A percentile compares a stretch with the other conserved stretches of the same genome.
Conservation (phyloP, 2,113 vertebrate genomes). For the Epinephelus lanceolatus region DNA sequence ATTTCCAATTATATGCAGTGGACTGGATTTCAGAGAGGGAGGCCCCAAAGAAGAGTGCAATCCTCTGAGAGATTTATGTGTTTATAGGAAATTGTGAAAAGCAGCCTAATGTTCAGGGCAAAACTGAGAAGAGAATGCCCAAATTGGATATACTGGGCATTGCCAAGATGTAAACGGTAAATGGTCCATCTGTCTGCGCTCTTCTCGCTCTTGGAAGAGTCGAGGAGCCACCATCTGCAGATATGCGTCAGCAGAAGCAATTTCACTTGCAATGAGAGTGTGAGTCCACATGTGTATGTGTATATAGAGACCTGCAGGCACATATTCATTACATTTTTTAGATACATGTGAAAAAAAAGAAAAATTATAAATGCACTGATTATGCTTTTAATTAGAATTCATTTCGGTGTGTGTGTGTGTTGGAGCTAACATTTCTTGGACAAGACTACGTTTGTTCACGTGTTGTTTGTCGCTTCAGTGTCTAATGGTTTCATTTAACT, state of each 20-base stretch:
- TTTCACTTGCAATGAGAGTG: slow-evolving; percentile 11
- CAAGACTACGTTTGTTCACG: neutral
- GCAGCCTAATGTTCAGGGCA: slow-evolving; percentile 48
- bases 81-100: slow-evolving; percentile 64
- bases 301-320: neutral
- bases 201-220: slow-evolving; percentile 47
- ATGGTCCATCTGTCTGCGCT: slow-evolving; percentile 76
- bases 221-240: slow-evolving; percentile 69
- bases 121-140: slow-evolving; percentile 56
- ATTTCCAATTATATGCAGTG: slow-evolving; percentile 58
- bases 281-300: slow-evolving; percentile 2
- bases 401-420: neutral
- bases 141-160: slow-evolving; percentile 57
- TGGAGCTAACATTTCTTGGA: neutral
- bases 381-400: neutral
- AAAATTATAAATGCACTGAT: neutral
- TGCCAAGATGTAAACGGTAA: slow-evolving; percentile 79
- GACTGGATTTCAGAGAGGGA: slow-evolving; percentile 47
- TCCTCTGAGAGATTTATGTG: slow-evolving; percentile 54
- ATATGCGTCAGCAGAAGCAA: slow-evolving; percentile 43
- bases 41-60: slow-evolving; percentile 50
- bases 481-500: neutral
- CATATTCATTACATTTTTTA: neutral
- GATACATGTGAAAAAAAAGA: neutral
- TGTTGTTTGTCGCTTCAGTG: neutral